Evolutionary conservation across 2,113 vertebrate species (phyloP).

Genomic region (Alces alces): DNA sequence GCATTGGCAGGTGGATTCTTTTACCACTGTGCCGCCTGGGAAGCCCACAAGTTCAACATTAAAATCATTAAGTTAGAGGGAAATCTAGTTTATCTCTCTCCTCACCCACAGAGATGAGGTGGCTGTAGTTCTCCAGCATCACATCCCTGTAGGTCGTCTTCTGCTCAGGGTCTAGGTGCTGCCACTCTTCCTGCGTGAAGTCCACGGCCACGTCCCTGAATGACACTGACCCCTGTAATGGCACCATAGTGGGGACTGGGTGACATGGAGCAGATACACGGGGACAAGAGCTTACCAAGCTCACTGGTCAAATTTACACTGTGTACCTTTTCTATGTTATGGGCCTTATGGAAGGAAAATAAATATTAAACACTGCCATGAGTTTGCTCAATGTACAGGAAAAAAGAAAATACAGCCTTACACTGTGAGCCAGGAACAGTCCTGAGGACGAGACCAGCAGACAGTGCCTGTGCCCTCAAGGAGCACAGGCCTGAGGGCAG

Average conservation of each 20-base stretch:
- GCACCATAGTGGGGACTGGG: background rate
- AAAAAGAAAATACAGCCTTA: background rate
- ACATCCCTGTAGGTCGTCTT: slow-evolving; percentile 64
- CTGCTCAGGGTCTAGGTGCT: slow-evolving; percentile 52
- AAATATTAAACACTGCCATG: background rate
- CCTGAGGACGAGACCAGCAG: background rate
- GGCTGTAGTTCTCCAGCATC: slow-evolving; percentile 74
- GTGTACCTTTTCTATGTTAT: background rate
- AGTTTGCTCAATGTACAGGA: background rate
- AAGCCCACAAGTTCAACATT: background rate
- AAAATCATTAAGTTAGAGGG: background rate
- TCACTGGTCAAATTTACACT: background rate
- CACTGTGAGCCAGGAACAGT: background rate
- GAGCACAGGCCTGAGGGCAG: background rate
- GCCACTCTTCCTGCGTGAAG: slow-evolving; percentile 73
- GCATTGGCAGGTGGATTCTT: background rate
- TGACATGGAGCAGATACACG: background rate
- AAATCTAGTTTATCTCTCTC: background rate
- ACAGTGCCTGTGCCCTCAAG: accelerated
- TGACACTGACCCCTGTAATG: slow-evolving; percentile 58
- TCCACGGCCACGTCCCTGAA: slow-evolving; percentile 69
- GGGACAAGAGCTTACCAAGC: background rate
- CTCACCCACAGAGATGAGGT: slow-evolving; percentile 67
- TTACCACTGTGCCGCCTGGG: background rate
- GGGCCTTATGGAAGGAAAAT: background rate